A percentile compares a stretch with the other conserved stretches of the same genome.
These are phyloP conservation scores for Bombus terrestris DNA, from an alignment of 1,140 invertebrate genomes.

Conservation along the genomic window DNA sequence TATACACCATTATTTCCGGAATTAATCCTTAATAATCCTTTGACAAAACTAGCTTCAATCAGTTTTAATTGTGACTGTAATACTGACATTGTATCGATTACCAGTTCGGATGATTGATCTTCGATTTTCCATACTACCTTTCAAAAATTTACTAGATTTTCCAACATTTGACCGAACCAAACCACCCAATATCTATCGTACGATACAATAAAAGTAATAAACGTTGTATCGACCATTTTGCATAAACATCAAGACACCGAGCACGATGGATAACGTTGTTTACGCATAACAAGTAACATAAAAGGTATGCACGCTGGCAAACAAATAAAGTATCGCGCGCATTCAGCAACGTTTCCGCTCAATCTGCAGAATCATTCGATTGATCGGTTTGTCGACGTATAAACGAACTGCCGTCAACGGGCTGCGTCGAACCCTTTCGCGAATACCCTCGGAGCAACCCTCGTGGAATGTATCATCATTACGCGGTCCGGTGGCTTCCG, in stretches of 20 bases:
- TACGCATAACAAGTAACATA: neutral
- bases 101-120: neutral
- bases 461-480: conserved; percentile 71
- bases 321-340: conserved; percentile 38
- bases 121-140: neutral
- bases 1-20: no score
- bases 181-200: neutral
- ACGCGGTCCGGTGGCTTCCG: conserved; percentile 62
- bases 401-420: conserved; percentile 59
- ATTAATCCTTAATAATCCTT: no score
- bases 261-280: neutral
- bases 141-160: neutral
- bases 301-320: neutral
- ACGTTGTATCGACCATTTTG: neutral
- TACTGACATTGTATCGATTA: neutral
- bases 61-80: no score
- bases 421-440: conserved; percentile 47
- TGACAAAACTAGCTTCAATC: no score
- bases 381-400: conserved; percentile 46
- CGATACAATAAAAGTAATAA: no score
- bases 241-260: neutral
- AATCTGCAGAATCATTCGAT: conserved; percentile 62
- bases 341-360: conserved; percentile 44
- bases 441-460: conserved; percentile 46
- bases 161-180: neutral